Conservation (phyloP, 2,113 vertebrate species). For the Spea multiplicata region DNA sequence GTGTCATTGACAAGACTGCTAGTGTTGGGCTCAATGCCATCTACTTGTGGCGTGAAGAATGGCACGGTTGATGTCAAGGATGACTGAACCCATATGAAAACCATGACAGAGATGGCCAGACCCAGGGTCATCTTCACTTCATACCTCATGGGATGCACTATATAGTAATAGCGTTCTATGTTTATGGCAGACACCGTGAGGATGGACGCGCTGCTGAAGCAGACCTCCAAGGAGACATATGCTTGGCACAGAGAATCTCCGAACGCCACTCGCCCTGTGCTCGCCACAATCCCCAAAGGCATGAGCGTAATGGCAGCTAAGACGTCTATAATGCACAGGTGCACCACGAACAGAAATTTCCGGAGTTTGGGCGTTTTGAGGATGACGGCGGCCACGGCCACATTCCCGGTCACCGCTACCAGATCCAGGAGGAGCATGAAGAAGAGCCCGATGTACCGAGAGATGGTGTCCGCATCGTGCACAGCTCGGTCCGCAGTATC, state of each 20-base stretch:
- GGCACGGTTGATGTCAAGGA: conserved; percentile 38
- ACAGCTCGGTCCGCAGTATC: neutral
- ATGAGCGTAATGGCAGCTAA: conserved; percentile 45
- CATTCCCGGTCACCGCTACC: conserved; percentile 35
- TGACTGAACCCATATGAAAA: conserved; percentile 42
- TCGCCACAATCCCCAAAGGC: conserved; percentile 47
- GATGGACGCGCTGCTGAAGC: conserved; percentile 49
- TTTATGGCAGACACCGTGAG: conserved; percentile 48
- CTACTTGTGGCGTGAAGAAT: conserved; percentile 4
- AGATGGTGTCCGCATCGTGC: neutral
- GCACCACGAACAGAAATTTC: conserved; percentile 49
- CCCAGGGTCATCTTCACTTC: conserved; percentile 45
- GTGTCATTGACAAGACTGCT: conserved; percentile 29
- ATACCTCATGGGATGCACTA: conserved; percentile 48
- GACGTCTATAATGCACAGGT: conserved; percentile 47
- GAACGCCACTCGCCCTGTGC: conserved; percentile 21
- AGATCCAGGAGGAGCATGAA: conserved; percentile 43
- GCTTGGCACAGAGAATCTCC: conserved; percentile 36
- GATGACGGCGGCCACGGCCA: conserved; percentile 39
- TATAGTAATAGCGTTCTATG: conserved; percentile 50
- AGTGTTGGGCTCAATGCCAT: conserved; percentile 25
- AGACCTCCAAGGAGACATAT: conserved; percentile 46
- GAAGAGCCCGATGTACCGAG: conserved; percentile 18
- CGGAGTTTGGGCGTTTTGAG: conserved; percentile 36
- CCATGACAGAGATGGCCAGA: conserved; percentile 37